A percentile compares a stretch with the other conserved stretches of the same genome.
Evolutionary conservation across 2,797 vertebrate species (phyloP).

Genomic region (Enteromius radiatus): DNA sequence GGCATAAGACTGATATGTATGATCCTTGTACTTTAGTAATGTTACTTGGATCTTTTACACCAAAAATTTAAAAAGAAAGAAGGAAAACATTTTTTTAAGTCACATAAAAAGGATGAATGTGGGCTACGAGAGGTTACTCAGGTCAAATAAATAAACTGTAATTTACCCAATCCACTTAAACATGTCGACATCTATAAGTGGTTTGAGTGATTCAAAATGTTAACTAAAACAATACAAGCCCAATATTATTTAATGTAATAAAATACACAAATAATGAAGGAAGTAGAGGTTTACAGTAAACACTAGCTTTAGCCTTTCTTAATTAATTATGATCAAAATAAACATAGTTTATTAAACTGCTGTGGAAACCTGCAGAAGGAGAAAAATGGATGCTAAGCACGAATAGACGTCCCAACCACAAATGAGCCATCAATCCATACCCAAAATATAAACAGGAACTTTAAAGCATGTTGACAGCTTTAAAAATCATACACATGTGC

Average conservation of each 20-base stretch:
- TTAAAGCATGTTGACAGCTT: constrained; percentile 71
- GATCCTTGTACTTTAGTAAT: constrained; percentile 4
- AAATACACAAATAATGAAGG: neutral
- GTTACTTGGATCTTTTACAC: neutral
- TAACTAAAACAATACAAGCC: neutral
- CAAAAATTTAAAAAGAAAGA: neutral
- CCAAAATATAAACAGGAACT: constrained; percentile 76
- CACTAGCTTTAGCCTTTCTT: neutral
- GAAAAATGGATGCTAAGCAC: constrained; percentile 22
- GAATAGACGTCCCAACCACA: constrained; percentile 33
- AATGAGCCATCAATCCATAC: constrained; percentile 64
- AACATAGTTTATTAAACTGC: neutral
- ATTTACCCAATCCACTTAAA: neutral
- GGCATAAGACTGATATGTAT: constrained; percentile 4
- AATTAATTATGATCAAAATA: constrained; percentile 13
- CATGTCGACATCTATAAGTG: neutral
- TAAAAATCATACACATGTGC: constrained; percentile 69
- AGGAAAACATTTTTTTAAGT: neutral
- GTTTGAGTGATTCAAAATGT: neutral
- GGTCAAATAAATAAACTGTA: neutral
- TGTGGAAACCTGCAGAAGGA: neutral
- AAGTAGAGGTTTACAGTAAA: constrained; percentile 1
- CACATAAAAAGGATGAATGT: neutral
- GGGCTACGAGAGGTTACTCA: neutral
- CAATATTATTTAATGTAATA: neutral